Conservation (phyloP, 2,797 vertebrate genomes). For the Crenuchus spilurus region DNA sequence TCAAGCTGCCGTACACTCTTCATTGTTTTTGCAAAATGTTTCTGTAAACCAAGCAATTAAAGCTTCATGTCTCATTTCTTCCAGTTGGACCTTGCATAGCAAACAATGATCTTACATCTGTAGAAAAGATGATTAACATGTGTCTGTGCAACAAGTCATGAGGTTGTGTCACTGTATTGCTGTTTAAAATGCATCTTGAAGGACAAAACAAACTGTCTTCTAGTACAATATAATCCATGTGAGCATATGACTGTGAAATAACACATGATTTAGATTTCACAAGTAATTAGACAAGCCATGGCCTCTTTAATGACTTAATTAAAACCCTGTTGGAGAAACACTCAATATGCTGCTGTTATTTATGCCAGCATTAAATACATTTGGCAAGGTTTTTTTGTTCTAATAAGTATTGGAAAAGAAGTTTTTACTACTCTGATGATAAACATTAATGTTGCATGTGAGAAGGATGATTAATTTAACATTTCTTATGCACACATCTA, state of each 20-base stretch:
- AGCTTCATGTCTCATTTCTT: neutral
- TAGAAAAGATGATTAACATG: neutral
- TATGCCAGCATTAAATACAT: constrained; percentile 5
- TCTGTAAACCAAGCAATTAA: neutral
- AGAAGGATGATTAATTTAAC: neutral
- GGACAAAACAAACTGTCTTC: neutral
- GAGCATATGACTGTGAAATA: constrained; percentile 30
- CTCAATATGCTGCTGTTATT: constrained; percentile 5
- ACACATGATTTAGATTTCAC: constrained; percentile 30
- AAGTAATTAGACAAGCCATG: constrained; percentile 29
- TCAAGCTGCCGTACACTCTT: too few species aligned
- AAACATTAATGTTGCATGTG: neutral
- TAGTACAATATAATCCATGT: neutral
- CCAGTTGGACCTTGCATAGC: too few species aligned
- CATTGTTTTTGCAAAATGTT: neutral
- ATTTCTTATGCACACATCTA: too few species aligned
- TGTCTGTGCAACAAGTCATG: neutral
- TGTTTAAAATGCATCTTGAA: neutral
- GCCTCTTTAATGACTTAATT: constrained; percentile 30
- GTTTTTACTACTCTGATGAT: too few species aligned
- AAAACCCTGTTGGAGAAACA: constrained; percentile 21
- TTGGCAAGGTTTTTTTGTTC: neutral
- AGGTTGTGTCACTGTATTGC: neutral
- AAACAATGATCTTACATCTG: neutral
- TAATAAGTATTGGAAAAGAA: neutral